Evolutionary conservation across 2,797 vertebrate species (phyloP).

Genomic region (Danionella dracula): DNA sequence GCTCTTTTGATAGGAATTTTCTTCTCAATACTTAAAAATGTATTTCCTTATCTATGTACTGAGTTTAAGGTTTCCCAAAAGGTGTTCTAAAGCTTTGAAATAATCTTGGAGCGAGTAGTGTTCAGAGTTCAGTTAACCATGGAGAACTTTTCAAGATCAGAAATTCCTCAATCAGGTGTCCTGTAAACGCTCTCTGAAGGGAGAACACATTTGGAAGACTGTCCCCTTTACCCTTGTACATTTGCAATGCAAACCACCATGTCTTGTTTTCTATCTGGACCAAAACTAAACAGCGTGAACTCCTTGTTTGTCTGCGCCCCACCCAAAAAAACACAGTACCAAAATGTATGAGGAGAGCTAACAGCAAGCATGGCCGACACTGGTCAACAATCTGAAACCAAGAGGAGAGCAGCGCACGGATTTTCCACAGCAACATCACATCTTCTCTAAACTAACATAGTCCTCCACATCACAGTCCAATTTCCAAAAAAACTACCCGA

Average conservation of each 20-base stretch:
- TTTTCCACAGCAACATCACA: constrained; percentile 9
- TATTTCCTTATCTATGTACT: too few species aligned
- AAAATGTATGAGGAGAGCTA: neutral
- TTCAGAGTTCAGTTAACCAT: too few species aligned
- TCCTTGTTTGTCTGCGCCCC: too few species aligned
- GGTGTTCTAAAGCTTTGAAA: too few species aligned
- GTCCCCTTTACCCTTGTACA: constrained; percentile 77
- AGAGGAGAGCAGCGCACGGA: constrained; percentile 23
- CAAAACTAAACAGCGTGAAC: constrained; percentile 13
- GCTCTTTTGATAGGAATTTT: too few species aligned
- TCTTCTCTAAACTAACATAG: neutral
- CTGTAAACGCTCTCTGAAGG: constrained; percentile 61
- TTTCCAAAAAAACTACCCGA: neutral
- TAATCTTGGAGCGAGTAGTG: too few species aligned
- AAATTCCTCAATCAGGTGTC: too few species aligned
- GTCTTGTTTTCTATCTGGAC: constrained; percentile 5
- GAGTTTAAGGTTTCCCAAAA: too few species aligned
- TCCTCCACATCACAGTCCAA: neutral
- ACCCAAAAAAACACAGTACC: too few species aligned
- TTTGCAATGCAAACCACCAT: constrained; percentile 51
- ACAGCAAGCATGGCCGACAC: constrained; percentile 18
- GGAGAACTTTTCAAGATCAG: too few species aligned
- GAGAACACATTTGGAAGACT: constrained; percentile 73
- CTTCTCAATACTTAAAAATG: too few species aligned
- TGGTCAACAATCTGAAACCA: constrained; percentile 18